Percentiles rank a stretch among this genome's conserved stretches.
Conservation (phyloP, 1,140 invertebrate species). For the Drosophila tsacasi region DNA sequence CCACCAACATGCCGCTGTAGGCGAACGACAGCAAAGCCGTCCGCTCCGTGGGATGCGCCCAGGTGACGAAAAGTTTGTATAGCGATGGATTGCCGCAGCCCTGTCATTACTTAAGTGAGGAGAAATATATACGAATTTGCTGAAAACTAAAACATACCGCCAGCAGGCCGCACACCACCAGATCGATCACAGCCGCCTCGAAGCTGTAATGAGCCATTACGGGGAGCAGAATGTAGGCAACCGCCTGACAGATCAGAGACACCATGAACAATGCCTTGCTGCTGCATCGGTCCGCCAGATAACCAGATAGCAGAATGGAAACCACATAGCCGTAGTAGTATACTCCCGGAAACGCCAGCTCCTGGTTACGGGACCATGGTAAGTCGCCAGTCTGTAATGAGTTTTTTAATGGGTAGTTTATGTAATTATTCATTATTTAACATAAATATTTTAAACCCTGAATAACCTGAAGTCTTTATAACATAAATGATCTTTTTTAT, state of each 20-base stretch:
- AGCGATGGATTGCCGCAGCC: constrained; percentile 72
- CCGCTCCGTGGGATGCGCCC: constrained; percentile 80
- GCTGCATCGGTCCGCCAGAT: constrained; percentile 67
- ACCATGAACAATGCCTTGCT: constrained; percentile 69
- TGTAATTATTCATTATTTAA: too few species aligned
- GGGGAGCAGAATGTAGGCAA: constrained; percentile 62
- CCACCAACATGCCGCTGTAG: constrained; percentile 70
- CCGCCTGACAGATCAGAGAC: constrained; percentile 55
- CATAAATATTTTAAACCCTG: too few species aligned
- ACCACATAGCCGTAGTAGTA: constrained; percentile 78
- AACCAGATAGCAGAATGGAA: constrained; percentile 63
- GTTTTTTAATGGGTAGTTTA: background rate
- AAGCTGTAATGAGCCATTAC: constrained; percentile 60
- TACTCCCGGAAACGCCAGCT: constrained; percentile 58
- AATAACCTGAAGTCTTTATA: background rate
- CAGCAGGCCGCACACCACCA: constrained; percentile 63
- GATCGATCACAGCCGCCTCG: constrained; percentile 25
- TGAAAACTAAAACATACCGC: constrained; percentile 40
- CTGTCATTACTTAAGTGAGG: constrained; percentile 28
- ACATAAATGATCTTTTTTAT: background rate
- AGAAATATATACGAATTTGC: background rate
- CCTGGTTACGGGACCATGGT: constrained; percentile 65
- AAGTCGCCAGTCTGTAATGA: constrained; percentile 55
- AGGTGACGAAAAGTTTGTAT: constrained; percentile 74
- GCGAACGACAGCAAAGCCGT: constrained; percentile 71